phyloP scores from a whole-genome alignment of 2,797 vertebrate species.

The Xiphorhynchus erythropygius region DNA sequence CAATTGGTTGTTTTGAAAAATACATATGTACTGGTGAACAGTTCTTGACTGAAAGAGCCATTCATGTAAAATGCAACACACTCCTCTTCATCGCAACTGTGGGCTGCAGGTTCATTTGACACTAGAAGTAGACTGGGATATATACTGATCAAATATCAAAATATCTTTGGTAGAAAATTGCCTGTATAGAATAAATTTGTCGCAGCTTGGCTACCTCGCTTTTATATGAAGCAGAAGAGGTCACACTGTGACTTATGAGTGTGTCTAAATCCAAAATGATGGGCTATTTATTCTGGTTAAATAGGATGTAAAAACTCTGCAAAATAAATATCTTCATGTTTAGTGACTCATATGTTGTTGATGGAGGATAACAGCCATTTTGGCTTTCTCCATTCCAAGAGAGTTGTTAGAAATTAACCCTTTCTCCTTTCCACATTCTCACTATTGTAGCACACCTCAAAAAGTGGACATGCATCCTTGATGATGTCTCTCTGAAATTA shows the following conservation, averaged over 20 bases:
- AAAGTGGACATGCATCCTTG: rapidly evolving
- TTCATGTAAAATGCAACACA: neutral
- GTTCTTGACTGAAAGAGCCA: neutral
- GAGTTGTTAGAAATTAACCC: neutral
- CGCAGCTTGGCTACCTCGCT: neutral
- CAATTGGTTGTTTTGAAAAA: neutral
- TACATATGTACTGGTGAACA: neutral
- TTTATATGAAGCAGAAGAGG: neutral
- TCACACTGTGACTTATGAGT: neutral
- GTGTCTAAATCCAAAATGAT: neutral
- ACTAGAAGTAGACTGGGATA: neutral
- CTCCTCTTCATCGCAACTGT: neutral
- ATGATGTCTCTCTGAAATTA: neutral
- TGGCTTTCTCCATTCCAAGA: neutral
- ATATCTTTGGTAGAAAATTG: neutral
- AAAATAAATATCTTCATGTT: neutral
- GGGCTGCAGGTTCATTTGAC: neutral
- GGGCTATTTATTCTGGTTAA: neutral
- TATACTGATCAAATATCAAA: neutral
- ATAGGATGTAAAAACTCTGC: neutral
- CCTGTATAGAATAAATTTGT: neutral
- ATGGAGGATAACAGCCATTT: neutral
- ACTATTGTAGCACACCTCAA: neutral
- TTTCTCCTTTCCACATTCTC: neutral
- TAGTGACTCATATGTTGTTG: neutral